Base-by-base conservation (phyloP, 2,113 vertebrate species). In the Ophthalmolycus amberensis region DNA sequence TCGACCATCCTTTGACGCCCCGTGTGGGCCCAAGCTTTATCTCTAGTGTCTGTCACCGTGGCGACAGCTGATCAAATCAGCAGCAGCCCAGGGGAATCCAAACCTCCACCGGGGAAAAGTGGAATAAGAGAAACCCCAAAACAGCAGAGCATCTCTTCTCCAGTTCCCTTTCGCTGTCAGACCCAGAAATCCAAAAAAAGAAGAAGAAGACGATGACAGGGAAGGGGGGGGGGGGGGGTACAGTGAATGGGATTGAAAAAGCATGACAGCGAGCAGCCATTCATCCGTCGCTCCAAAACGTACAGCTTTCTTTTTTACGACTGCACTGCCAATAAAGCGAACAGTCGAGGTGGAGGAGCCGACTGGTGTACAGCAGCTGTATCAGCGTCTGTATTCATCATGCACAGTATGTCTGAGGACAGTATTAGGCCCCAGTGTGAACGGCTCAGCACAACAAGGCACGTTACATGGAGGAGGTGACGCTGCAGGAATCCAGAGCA, bases 21-120 rank as follows among this genome's bases (percentile, higher is more conserved):
- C 10, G 70, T 37, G 88, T 66, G 71, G 68, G 54, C 50, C 84
- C 71, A 0, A 81, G 85, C 82, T 92, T 94, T 92, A 93, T 95
- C 93, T 91, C 82, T 76, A 42, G 81, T 58, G 85, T 90, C 91
- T 92, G 93, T 94, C 94, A 92, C 93, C 66, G 84, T 91, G 92
- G 92, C 92, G 93, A 95, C 94, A 92, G 94, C 89, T 75, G 79
- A 92, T 94, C 90, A 71, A 92, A 92, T 93, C 94, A 93, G 92
- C 91, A 88, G 63, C 89, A 80, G 89, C 93, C 89, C 86, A 38
- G 82, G 86, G 92, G 91, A 91, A 83, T 86, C 80, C 75, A 77
- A 59, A 85, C 75, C 79, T 66, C 65, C 85, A 60, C 56, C 69
- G 40, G 64, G 59, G 65, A 70, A 64, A 83, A 77, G 80, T 38